These are phyloP conservation scores for Cydia pomonella DNA, from an alignment of 1,140 invertebrate species.

Conservation along the genomic window DNA sequence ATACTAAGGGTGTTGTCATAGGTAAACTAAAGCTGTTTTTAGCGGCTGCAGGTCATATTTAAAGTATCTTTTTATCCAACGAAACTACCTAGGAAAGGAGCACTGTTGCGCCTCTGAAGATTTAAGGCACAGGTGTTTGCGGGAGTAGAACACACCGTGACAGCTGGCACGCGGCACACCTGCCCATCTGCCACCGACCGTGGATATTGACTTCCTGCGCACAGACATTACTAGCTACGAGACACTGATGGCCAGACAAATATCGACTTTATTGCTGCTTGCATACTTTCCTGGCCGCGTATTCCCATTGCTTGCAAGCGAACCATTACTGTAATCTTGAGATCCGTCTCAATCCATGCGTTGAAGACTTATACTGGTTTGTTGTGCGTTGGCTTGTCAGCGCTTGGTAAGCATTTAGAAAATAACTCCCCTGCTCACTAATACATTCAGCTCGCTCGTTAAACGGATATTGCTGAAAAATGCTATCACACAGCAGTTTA, in stretches of 20 bases:
- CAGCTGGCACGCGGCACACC: slow-evolving; percentile 52
- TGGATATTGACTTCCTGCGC: slow-evolving; percentile 33
- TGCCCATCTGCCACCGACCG: slow-evolving; percentile 45
- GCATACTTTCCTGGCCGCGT: background rate
- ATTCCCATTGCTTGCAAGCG: background rate
- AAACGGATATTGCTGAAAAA: slow-evolving; percentile 37
- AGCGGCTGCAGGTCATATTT: no score
- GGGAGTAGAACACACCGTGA: slow-evolving; percentile 37
- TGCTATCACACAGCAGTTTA: slow-evolving; percentile 34
- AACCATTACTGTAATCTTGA: background rate
- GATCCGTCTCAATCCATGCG: background rate
- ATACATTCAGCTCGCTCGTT: slow-evolving; percentile 32
- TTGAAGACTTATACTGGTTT: background rate
- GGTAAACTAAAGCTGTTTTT: no score
- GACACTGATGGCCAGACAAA: background rate
- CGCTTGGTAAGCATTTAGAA: background rate
- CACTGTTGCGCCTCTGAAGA: background rate
- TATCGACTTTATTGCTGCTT: background rate
- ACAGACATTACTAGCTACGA: slow-evolving; percentile 22
- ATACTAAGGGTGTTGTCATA: no score
- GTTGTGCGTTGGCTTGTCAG: background rate
- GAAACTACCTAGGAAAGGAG: background rate
- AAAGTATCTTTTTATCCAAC: slow-evolving; percentile 1
- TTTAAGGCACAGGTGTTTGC: slow-evolving; percentile 41
- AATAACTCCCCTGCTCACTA: slow-evolving; percentile 13